Evolutionary conservation across 2,888 invertebrate genomes (phyloP).

Genomic region (Rapana venosa): DNA sequence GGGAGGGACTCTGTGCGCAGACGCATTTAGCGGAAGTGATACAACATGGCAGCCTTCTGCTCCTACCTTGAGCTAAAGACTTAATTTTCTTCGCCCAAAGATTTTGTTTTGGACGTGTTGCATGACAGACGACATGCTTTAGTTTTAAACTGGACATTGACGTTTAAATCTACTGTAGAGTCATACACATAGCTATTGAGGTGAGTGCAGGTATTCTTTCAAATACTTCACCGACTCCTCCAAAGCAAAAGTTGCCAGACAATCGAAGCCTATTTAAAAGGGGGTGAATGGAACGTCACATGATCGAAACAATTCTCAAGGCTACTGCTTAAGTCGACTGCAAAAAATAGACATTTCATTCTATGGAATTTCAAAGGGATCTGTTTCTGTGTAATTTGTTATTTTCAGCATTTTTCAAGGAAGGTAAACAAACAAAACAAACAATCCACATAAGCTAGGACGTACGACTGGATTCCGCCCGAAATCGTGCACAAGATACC

Average conservation of each 20-base stretch:
- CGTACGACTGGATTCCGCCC: too few relatives aligned
- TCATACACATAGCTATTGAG: neutral
- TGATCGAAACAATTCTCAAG: conserved; percentile 18
- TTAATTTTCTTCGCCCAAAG: conserved; percentile 9
- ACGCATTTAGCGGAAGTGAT: conserved; percentile 53
- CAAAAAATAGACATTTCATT: too few relatives aligned
- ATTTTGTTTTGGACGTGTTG: neutral
- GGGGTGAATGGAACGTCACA: conserved; percentile 35
- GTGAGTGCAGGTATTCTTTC: neutral
- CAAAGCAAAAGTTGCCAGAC: conserved; percentile 41
- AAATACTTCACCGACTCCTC: conserved; percentile 14
- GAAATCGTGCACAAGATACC: neutral
- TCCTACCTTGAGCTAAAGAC: neutral
- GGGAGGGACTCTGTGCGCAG: conserved; percentile 60
- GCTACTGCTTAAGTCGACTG: too few relatives aligned
- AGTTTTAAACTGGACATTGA: neutral
- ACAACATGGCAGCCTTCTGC: conserved; percentile 56
- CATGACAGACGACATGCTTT: conserved; percentile 4
- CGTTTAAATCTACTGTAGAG: neutral
- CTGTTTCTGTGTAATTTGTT: too few relatives aligned
- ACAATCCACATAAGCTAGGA: too few relatives aligned
- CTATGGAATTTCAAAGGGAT: too few relatives aligned
- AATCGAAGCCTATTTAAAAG: neutral
- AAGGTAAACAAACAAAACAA: too few relatives aligned
- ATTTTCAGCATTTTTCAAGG: too few relatives aligned